Base-by-base conservation (phyloP, 2,797 vertebrate genomes). In the Anniella stebbinsi region DNA sequence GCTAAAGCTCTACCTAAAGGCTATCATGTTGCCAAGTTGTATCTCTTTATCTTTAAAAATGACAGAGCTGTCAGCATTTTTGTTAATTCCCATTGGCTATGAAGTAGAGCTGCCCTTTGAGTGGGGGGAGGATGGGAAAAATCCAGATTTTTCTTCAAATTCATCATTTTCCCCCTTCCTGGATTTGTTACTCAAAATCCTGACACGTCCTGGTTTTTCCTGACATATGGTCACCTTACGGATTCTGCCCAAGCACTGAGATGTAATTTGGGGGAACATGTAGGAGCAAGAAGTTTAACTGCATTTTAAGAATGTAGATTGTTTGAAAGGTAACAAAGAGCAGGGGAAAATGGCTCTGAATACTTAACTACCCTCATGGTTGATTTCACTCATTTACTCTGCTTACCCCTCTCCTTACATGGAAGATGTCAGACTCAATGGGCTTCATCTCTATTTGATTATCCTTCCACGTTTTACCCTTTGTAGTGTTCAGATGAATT, bases 401-500 rank as follows among this genome's bases (percentile, higher is more conserved):
- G 8, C 72, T 84, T 66, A 66, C 28, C 57, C 18, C 2, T 60
- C 25, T 80, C 12, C 8, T 70, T 66, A 67, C 70, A 87, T 87
- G 48, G 5, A 63, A n/a, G 78, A 36, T 84, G 9, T 8, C 38
- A 90, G 3, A 30, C 77, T 87, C 90, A 48, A 69, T 17, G 10
- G 54, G 13, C 3, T 10, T 67, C 38, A 17, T 87, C 25, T 80
- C 41, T 67, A 66, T 69, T 80, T 80, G 69, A 48, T 63, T 73
- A n/a, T 33, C 2, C 10, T 33, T 38, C 69, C 30, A 9, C 33
- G 66, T 73, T 88, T 83, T 25, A 25, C 21, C 30, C 51, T 88
- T 88, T 75, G 78, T 72, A 82, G 28, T 91, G 45, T 28, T 86
- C 13, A 17, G 63, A 86, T 85, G 11, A 51, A 12, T 80, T 94